Base-by-base conservation (phyloP, 2,888 invertebrate species). In the Drosophila yooni region DNA sequence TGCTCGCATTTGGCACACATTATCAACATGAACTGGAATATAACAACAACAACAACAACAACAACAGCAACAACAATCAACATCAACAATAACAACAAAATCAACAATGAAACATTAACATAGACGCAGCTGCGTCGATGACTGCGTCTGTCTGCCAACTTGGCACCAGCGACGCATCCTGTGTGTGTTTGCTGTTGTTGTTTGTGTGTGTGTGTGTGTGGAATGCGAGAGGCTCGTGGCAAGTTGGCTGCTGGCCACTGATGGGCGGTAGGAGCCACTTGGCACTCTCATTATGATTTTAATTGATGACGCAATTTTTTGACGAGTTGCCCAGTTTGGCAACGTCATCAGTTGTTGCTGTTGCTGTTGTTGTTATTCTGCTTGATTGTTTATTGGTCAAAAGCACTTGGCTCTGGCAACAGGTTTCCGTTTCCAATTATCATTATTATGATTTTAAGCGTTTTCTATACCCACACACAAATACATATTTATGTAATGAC, bases 261-360 rank as follows among this genome's bases (percentile, higher is more conserved):
- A 58, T 70, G 60, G 68, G 40, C 59, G 59, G 67, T 59, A 70
- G 78, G 79, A 79, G 76, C 75, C 84, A 70, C 77, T 79, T 84
- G 87, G 81, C 80, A 79, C 75, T 88, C 82, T 88, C 82, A 82
- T 89, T 90, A 89, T 82, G 89, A 88, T 83, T 84, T 90, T 89
- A 89, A 91, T 91, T 91, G 91, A 85, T 89, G 88, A 91, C 91
- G 90, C 90, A 91, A 34, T 11, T 83, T 90, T 90, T 91, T 90
- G 91, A 91, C 88, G 90, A 88, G 82, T 81, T 91, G 91, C 91
- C 91, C 90, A 91, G 86, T 86, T 79, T 80, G 74, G 76, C 68
- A 83, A 87, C 89, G 85, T 89, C 88, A 83, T 79, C 76, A 70
- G 33, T 70, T 78, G 76, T 70, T 74, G 75, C 60, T 53, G 56